Conservation (phyloP, 2,797 vertebrate genomes). For the Ptychobarbus kaznakovi region DNA sequence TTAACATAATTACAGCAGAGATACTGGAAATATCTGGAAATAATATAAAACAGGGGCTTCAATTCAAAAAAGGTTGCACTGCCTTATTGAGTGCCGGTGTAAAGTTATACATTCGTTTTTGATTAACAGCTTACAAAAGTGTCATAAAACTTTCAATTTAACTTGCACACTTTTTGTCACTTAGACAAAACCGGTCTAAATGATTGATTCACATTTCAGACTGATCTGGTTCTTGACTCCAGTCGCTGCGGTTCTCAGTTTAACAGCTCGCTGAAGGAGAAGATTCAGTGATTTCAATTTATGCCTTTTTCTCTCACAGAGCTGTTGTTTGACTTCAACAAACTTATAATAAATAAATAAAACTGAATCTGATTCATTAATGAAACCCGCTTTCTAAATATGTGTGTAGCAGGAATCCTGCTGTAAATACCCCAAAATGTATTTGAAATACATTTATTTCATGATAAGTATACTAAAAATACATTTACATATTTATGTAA, state of each 20-base stretch:
- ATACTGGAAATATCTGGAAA: not conserved
- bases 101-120: not conserved
- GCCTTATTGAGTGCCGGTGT: not conserved
- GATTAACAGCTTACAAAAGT: not conserved
- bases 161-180: not conserved
- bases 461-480: not conserved
- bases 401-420: not conserved
- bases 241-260: not conserved
- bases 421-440: not conserved
- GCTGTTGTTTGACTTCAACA: not conserved
- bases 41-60: not conserved
- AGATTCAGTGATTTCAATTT: not conserved
- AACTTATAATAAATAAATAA: not conserved
- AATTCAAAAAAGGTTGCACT: not conserved
- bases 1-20: not conserved
- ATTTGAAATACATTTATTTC: not conserved
- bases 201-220: not conserved
- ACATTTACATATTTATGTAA: not conserved
- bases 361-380: not conserved
- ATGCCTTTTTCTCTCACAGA: not conserved
- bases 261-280: not conserved
- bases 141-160: not conserved
- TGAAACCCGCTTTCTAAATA: constrained; percentile 2
- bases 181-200: not conserved
- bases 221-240: not conserved